Percentiles rank a stretch among this genome's conserved stretches.
Conservation (phyloP, 2,888 invertebrate genomes). For the Oscheius sp. region DNA sequence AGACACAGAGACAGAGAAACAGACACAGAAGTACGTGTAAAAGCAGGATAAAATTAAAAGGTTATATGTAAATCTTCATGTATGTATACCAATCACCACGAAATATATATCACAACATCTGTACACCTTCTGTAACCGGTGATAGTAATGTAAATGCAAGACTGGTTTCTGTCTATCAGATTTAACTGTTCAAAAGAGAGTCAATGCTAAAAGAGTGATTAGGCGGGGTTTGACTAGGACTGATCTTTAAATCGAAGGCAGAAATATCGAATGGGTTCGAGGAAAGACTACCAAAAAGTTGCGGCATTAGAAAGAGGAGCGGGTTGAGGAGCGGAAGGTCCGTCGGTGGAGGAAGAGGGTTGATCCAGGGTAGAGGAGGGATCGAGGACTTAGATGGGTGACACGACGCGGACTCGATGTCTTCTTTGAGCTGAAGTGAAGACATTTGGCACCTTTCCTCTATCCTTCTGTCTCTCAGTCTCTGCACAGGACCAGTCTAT, state of each 20-base stretch:
- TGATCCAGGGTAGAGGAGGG: slow-evolving; percentile 15
- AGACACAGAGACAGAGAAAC: too few species aligned
- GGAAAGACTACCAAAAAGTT: slow-evolving; percentile 37
- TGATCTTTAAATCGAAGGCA: slow-evolving; percentile 22
- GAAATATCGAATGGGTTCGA: slow-evolving; percentile 32
- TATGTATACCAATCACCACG: too few species aligned
- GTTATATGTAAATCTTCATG: too few species aligned
- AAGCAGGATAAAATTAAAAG: too few species aligned
- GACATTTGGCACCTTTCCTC: neutral
- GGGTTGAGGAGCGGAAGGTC: slow-evolving; percentile 45
- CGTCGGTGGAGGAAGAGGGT: slow-evolving; percentile 6
- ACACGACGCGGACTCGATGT: neutral
- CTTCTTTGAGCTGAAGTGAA: slow-evolving; percentile 25
- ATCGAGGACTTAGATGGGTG: slow-evolving; percentile 3
- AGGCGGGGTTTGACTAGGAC: slow-evolving; percentile 32
- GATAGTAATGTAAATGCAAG: too few species aligned
- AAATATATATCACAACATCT: too few species aligned
- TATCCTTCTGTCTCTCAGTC: neutral
- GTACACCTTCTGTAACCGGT: too few species aligned
- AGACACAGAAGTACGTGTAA: too few species aligned
- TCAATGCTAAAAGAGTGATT: slow-evolving; percentile 25
- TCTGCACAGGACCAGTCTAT: neutral
- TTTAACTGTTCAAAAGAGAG: slow-evolving; percentile 25
- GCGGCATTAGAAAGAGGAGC: slow-evolving; percentile 49
- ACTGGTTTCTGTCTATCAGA: too few species aligned